These are phyloP conservation scores for Thalassaphorura encarpata DNA, from an alignment of 1,140 invertebrate genomes.

Conservation along the genomic window DNA sequence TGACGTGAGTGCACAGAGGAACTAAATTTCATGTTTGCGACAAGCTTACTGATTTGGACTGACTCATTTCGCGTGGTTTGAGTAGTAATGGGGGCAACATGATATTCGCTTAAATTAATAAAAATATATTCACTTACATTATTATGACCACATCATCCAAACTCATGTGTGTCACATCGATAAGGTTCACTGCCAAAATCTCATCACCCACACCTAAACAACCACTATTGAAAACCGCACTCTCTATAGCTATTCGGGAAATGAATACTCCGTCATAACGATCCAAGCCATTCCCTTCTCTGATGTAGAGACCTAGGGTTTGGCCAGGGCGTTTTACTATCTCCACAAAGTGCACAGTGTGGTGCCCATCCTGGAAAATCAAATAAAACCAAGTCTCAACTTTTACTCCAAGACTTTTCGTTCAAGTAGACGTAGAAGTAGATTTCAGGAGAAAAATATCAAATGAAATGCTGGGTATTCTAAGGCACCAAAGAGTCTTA, in stretches of 20 bases:
- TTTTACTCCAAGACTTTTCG: neutral
- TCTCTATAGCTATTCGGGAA: slow-evolving; percentile 93
- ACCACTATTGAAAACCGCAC: slow-evolving; percentile 90
- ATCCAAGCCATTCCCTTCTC: slow-evolving; percentile 90
- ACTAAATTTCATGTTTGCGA: too few relatives aligned
- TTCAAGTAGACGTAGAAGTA: neutral
- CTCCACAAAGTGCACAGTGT: slow-evolving; percentile 88
- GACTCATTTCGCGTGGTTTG: too few relatives aligned
- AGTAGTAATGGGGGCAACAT: too few relatives aligned
- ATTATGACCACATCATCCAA: slow-evolving; percentile 62
- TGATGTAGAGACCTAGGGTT: slow-evolving; percentile 93
- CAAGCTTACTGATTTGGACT: too few relatives aligned
- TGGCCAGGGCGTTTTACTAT: slow-evolving; percentile 98
- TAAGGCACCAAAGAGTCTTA: neutral
- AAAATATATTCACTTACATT: neutral
- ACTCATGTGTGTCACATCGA: slow-evolving; percentile 94
- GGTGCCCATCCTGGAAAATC: slow-evolving; percentile 56
- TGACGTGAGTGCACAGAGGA: too few relatives aligned
- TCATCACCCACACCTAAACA: slow-evolving; percentile 97
- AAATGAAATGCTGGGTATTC: too few relatives aligned
- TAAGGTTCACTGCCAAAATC: slow-evolving; percentile 93
- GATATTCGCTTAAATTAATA: neutral
- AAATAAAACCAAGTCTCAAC: slow-evolving; percentile 9
- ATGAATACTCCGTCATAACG: slow-evolving; percentile 94
- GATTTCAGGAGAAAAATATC: neutral